phyloP scores from a whole-genome alignment of 2,888 invertebrate species.

The Cephus spinipes region DNA sequence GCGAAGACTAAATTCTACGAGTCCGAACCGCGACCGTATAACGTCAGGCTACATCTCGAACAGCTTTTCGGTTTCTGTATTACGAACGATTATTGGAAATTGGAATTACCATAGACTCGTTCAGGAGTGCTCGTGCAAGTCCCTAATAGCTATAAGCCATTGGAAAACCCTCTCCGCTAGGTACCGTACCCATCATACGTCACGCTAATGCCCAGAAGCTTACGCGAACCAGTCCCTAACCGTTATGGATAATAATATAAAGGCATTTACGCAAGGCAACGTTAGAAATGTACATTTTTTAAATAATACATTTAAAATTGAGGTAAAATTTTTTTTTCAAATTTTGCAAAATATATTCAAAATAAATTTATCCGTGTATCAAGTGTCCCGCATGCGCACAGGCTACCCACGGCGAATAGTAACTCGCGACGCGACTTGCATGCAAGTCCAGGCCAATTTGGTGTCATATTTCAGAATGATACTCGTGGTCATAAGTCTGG shows the following conservation, averaged over 20 bases:
- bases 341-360: too few relatives aligned
- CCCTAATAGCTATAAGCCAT: not conserved
- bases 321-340: too few relatives aligned
- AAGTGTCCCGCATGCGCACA: too few relatives aligned
- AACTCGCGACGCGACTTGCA: constrained; percentile 38
- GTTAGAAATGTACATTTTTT: not conserved
- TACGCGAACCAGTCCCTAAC: not conserved
- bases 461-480: constrained; percentile 57
- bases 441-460: constrained; percentile 52
- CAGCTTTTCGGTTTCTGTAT: not conserved
- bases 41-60: not conserved
- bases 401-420: constrained; percentile 26
- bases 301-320: too few relatives aligned
- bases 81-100: not conserved
- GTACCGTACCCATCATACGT: not conserved
- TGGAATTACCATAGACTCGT: not conserved
- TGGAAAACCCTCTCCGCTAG: not conserved
- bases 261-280: not conserved
- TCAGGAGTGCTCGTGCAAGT: not conserved
- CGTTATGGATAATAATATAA: not conserved
- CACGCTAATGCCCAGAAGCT: not conserved
- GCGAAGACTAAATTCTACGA: not conserved
- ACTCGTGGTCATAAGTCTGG: constrained; percentile 44
- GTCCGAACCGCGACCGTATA: not conserved
- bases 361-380: too few relatives aligned